Evolutionary conservation across 2,113 vertebrate species (phyloP).

Genomic region (Silurus asotus): DNA sequence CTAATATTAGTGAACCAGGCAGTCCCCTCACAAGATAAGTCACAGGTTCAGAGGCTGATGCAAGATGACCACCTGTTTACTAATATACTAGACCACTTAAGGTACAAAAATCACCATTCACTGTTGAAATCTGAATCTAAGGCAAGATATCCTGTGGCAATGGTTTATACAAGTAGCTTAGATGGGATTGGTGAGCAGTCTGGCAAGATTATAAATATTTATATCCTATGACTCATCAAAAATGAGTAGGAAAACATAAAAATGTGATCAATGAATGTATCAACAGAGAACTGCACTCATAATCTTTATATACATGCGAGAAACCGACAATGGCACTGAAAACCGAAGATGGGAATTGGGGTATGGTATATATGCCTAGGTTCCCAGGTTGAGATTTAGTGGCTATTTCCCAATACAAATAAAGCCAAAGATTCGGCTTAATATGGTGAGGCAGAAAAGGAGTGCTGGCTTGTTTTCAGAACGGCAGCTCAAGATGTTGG

Average conservation of each 20-base stretch:
- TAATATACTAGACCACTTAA: conserved; percentile 38
- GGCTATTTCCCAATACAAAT: conserved; percentile 9
- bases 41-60: conserved; percentile 60
- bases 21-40: conserved; percentile 59
- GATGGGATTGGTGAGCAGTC: conserved; percentile 47
- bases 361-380: background rate
- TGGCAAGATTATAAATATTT: conserved; percentile 52
- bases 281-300: background rate
- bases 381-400: conserved; percentile 5
- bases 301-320: background rate
- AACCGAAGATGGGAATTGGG: background rate
- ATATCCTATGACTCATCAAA: conserved; percentile 13
- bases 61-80: conserved; percentile 48
- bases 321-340: conserved; percentile 18
- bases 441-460: background rate
- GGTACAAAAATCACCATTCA: conserved; percentile 36
- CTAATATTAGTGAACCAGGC: conserved; percentile 33
- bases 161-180: conserved; percentile 47
- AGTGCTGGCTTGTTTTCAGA: conserved; percentile 36
- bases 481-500: background rate
- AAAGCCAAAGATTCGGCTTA: conserved; percentile 8
- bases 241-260: conserved; percentile 5
- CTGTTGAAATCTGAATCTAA: conserved; percentile 42
- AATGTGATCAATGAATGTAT: background rate
- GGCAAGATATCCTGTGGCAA: conserved; percentile 44